These are phyloP conservation scores for Acleris literana DNA, from an alignment of 2,888 invertebrate species.

Conservation along the genomic window DNA sequence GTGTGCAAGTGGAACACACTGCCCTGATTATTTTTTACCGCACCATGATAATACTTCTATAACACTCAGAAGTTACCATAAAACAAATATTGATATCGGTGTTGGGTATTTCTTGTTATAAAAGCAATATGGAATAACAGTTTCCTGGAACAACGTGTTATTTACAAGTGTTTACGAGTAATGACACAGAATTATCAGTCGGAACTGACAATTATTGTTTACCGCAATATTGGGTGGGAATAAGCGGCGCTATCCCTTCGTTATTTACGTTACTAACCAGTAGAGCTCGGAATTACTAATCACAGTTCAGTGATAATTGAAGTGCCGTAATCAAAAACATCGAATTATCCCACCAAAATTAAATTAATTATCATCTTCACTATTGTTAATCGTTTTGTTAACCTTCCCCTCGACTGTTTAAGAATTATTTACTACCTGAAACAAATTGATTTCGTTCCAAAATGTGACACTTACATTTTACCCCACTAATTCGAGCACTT, in stretches of 20 bases:
- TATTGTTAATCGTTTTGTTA: too few relatives aligned
- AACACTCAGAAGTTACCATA: slow-evolving; percentile 19
- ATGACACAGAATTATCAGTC: slow-evolving; percentile 57
- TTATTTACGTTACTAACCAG: slow-evolving; percentile 40
- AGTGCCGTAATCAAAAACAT: too few relatives aligned
- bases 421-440: slow-evolving; percentile 1
- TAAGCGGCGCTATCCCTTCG: slow-evolving; percentile 39
- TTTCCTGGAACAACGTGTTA: slow-evolving; percentile 59
- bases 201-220: slow-evolving; percentile 54
- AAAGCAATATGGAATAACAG: slow-evolving; percentile 52
- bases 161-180: slow-evolving; percentile 53
- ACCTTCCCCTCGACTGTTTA: not conserved
- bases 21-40: not conserved
- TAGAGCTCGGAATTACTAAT: slow-evolving; percentile 11
- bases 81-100: slow-evolving; percentile 35
- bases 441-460: not conserved
- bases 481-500: slow-evolving; percentile 21
- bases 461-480: slow-evolving; percentile 1
- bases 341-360: too few relatives aligned
- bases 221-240: slow-evolving; percentile 44
- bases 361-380: not conserved
- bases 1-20: not conserved
- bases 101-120: slow-evolving; percentile 41
- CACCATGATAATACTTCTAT: slow-evolving; percentile 15
- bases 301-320: not conserved